These are phyloP conservation scores for Napeogenes sylphis DNA, from an alignment of 2,888 invertebrate species.

Conservation along the genomic window DNA sequence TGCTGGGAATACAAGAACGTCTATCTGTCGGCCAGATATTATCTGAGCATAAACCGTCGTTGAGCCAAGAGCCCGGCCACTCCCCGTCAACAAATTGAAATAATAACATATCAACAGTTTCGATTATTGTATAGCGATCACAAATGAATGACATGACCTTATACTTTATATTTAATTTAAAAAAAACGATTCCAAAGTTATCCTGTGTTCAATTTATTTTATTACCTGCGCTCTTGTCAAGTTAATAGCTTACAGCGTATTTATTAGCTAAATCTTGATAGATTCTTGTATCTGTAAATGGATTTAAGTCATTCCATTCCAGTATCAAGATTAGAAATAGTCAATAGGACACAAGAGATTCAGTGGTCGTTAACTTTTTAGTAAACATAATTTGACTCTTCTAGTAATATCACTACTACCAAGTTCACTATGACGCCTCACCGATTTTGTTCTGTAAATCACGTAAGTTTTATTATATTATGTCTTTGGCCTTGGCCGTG, in stretches of 20 bases:
- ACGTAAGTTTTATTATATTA: constrained; percentile 70
- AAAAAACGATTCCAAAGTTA: not conserved
- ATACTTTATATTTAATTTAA: no score
- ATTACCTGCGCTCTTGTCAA: not conserved
- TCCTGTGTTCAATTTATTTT: constrained; percentile 3
- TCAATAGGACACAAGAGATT: no score
- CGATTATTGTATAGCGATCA: constrained; percentile 17
- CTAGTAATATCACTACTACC: not conserved
- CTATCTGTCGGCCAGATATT: constrained; percentile 58
- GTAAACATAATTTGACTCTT: not conserved
- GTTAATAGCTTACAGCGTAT: constrained; percentile 1
- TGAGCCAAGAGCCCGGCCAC: constrained; percentile 52
- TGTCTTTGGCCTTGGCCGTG: constrained; percentile 74
- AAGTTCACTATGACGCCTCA: not conserved
- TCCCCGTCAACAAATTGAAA: constrained; percentile 65
- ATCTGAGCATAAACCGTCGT: constrained; percentile 54
- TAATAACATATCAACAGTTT: constrained; percentile 22
- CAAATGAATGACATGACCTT: not conserved
- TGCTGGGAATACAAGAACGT: constrained; percentile 63
- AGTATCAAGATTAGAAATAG: no score
- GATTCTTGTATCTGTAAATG: not conserved
- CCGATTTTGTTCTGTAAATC: constrained; percentile 47
- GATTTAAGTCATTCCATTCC: no score
- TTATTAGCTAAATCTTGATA: not conserved
- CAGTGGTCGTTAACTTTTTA: no score